A percentile compares a stretch with the other conserved stretches of the same genome.
These are phyloP conservation scores for Hycleus phaleratus DNA, from an alignment of 1,140 invertebrate genomes.

Conservation along the genomic window DNA sequence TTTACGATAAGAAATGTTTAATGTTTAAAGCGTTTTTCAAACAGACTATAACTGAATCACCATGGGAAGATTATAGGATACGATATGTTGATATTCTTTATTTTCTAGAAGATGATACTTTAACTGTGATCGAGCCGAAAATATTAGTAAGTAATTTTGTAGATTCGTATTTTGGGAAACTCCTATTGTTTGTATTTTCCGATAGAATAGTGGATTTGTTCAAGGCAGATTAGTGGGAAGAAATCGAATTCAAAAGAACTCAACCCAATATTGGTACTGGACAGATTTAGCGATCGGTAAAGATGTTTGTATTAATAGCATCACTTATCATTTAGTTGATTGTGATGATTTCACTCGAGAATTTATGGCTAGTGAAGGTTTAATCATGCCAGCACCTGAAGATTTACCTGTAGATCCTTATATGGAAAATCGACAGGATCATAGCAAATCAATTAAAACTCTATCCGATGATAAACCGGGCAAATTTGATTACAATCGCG, in stretches of 20 bases:
- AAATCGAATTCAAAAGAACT: constrained; percentile 64
- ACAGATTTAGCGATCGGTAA: constrained; percentile 77
- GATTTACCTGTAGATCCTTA: constrained; percentile 64
- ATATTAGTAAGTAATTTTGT: constrained; percentile 38
- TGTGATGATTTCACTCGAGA: constrained; percentile 76
- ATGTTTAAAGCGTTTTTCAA: constrained; percentile 62
- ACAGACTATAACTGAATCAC: constrained; percentile 59
- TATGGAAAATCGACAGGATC: constrained; percentile 39
- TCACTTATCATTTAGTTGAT: constrained; percentile 66
- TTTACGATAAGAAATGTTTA: constrained; percentile 67
- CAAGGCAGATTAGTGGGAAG: constrained; percentile 72
- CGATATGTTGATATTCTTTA: constrained; percentile 75
- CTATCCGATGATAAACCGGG: constrained; percentile 49
- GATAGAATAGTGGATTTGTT: constrained; percentile 62
- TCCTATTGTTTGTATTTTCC: background rate
- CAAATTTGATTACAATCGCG: constrained; percentile 63
- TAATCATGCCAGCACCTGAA: constrained; percentile 66
- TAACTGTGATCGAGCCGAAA: constrained; percentile 70
- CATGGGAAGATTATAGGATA: constrained; percentile 63
- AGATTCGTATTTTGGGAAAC: too few species aligned
- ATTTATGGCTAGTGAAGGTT: constrained; percentile 74
- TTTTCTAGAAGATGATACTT: constrained; percentile 80
- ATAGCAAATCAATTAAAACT: constrained; percentile 26
- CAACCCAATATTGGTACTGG: constrained; percentile 63
- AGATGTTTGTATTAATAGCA: constrained; percentile 70